Evolutionary conservation across 2,888 invertebrate genomes (phyloP).

Genomic region (Torymus texanus): DNA sequence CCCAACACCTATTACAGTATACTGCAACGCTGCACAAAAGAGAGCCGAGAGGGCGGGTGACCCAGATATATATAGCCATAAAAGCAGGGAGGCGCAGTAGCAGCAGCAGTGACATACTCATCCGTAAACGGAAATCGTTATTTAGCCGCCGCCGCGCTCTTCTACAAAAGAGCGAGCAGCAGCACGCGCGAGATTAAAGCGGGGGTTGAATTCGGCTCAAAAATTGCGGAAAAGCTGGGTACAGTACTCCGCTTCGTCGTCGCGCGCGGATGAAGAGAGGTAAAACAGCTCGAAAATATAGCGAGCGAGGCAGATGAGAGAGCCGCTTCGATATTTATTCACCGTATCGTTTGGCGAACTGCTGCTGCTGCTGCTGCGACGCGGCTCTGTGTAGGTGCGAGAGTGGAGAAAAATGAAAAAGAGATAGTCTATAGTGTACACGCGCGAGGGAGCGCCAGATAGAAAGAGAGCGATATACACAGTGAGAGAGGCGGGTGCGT

Average conservation of each 20-base stretch:
- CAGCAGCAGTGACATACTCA: constrained; percentile 32
- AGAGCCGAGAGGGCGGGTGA: neutral
- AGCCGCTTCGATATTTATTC: constrained; percentile 51
- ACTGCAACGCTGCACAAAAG: too few species aligned
- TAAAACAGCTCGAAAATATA: constrained; percentile 23
- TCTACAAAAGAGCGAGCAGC: constrained; percentile 22
- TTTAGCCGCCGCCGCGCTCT: constrained; percentile 22
- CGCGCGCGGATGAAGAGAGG: constrained; percentile 11
- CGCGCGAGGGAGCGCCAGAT: neutral
- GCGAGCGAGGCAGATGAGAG: neutral
- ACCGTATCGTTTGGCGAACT: constrained; percentile 37
- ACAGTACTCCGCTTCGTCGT: neutral
- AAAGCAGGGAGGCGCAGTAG: neutral
- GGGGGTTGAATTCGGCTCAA: neutral
- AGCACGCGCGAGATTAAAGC: constrained; percentile 46
- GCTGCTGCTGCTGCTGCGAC: neutral
- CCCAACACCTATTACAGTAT: too few species aligned
- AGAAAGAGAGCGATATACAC: constrained; percentile 2
- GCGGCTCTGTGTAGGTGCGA: neutral
- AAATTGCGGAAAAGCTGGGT: neutral
- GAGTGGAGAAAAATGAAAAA: neutral
- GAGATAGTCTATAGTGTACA: neutral
- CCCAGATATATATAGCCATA: constrained; percentile 25
- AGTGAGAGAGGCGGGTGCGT: constrained; percentile 13
- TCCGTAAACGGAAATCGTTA: constrained; percentile 44